Percentiles rank a stretch among this genome's conserved stretches.
Evolutionary conservation across 92 coral and sea anemone species (phyloP).

Genomic region (Epizoanthus stellaris): DNA sequence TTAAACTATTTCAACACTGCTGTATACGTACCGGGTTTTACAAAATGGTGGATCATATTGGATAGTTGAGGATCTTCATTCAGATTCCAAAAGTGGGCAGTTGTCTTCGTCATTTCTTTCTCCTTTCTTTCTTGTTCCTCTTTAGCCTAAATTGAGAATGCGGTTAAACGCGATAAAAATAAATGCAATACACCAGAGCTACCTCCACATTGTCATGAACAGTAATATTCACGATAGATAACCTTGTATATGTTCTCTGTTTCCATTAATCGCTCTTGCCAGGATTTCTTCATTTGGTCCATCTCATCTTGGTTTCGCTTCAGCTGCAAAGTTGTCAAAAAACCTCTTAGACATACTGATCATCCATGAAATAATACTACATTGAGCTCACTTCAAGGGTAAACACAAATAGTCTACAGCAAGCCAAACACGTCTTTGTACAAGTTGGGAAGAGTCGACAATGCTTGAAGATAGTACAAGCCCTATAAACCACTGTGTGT

Average conservation of each 20-base stretch:
- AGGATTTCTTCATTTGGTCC: constrained; percentile 95
- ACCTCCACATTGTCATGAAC: not conserved
- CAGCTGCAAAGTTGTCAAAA: constrained; percentile 51
- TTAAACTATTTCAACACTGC: not conserved
- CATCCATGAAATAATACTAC: not conserved
- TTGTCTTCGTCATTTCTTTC: constrained; percentile 83
- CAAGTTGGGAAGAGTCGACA: too few species aligned
- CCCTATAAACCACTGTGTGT: too few species aligned
- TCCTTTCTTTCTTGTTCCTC: constrained; percentile 85
- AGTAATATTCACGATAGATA: not conserved
- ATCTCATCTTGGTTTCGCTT: constrained; percentile 86
- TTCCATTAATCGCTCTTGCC: constrained; percentile 87
- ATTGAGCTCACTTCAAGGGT: too few species aligned
- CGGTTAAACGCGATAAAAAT: not conserved
- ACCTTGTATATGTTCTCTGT: constrained; percentile 86
- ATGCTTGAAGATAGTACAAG: too few species aligned
- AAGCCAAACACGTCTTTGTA: too few species aligned
- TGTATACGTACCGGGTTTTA: constrained; percentile 70
- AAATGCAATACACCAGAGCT: not conserved
- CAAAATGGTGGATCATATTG: constrained; percentile 81
- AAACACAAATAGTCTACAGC: too few species aligned
- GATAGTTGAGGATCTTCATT: constrained; percentile 94
- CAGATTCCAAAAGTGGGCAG: constrained; percentile 93
- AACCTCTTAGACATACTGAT: not conserved
- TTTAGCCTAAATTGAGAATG: constrained; percentile 61